These are phyloP conservation scores for Poecilobothrus nobilitatus DNA, from an alignment of 2,888 invertebrate species.

Conservation along the genomic window DNA sequence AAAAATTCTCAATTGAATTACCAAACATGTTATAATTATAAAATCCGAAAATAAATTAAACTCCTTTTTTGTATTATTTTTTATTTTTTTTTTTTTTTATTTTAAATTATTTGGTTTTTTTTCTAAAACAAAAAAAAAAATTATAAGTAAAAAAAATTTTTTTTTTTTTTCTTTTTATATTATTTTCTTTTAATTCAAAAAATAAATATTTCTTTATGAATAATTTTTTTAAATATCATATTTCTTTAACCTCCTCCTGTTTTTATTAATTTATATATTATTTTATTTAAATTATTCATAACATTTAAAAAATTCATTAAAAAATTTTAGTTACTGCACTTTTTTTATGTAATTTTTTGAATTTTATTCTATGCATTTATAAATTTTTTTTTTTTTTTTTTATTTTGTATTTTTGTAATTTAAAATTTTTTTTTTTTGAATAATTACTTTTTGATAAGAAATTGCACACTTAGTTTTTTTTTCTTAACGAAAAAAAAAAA, in stretches of 20 bases:
- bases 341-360: neutral
- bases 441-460: no score
- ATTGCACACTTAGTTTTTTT: no score
- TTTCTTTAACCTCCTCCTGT: neutral
- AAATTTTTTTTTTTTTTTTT: no score
- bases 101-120: neutral
- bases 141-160: neutral
- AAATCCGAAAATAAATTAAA: neutral
- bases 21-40: constrained; percentile 6
- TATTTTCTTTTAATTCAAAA: neutral
- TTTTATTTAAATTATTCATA: neutral
- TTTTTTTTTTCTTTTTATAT: no score
- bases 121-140: no score
- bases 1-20: neutral
- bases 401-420: neutral
- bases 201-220: neutral
- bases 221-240: neutral
- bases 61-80: neutral
- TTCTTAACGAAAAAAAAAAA: no score
- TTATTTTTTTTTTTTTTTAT: neutral
- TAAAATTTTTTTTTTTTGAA: no score
- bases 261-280: neutral
- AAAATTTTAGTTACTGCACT: neutral
- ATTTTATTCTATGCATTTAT: no score
- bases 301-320: neutral